Base-by-base conservation (phyloP, 2,888 invertebrate genomes). In the Caenorhabditis afra region DNA sequence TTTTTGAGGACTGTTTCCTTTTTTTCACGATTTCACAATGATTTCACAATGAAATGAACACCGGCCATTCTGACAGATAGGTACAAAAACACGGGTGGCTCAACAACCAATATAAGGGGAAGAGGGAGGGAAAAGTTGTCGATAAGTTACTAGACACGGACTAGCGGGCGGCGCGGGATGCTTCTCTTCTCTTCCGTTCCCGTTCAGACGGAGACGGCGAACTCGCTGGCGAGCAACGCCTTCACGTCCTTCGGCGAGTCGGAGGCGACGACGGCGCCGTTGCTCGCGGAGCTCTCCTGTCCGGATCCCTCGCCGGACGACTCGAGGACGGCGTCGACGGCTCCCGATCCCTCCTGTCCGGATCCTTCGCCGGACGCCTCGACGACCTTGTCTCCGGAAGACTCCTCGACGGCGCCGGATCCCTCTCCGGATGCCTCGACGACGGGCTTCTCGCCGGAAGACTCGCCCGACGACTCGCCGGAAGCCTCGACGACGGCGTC, bases 171-270 rank as follows among this genome's bases (percentile, higher is more conserved):
- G n/a, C n/a, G n/a, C n/a, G n/a, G n/a, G n/a, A 22, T 5, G 23
- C 8, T 50, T 4, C n/a, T n/a, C n/a, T n/a, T n/a, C n/a, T n/a
- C n/a, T n/a, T n/a, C n/a, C n/a, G n/a, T n/a, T n/a, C n/a, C n/a
- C n/a, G n/a, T n/a, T 50, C 64, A 76, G 8, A 49, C 68, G 14
- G 76, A 76, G 18, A 76, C 76, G 23, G 76, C 76, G 58, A 76
- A 76, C 39, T 76, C 76, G 57, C 35, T 68, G 50, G 68, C 49
- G n/a, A 68, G 64, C 55, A 76, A 41, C 14, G 50, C 62, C 22
- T 76, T 76, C 10, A 76, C 68, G 50, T 76, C 76, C 29, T 76
- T 76, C 39, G 68, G 55, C 0, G 57, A 39, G 47, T 68, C 76
- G 5, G 62, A 62, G 29, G 68, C 62, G 37, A 64, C 57, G 22